Base-by-base conservation (phyloP, 2,888 invertebrate species). In the Drosophila vallismaia region DNA sequence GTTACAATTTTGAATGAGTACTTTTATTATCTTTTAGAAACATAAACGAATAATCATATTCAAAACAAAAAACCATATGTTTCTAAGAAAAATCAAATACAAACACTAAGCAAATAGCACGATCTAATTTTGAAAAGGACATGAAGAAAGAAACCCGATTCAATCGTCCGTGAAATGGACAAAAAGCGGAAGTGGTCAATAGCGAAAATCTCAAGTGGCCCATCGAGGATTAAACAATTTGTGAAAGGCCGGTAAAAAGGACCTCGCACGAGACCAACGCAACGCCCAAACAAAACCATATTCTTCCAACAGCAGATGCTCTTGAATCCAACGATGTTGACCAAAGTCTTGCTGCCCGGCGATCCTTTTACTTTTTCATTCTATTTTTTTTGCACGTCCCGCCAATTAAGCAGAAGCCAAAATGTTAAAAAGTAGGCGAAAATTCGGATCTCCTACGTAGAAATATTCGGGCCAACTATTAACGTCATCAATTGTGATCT, bases 321-420 rank as follows among this genome's bases (percentile, higher is more conserved):
- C 51, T 26, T 45, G 53, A 63, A 72, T 54, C 38, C 45, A 24
- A 24, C 28, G 28, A 28, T 45, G 26, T 36, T 57, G 53, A 56
- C 50, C 48, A 33, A 10, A 24, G 44, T 38, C 38, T 40, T 44
- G 19, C 9, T 14, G 19, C n/a, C n/a, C 40, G 67, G 56, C 58
- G 44, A 12, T 33, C 33, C 33, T 12, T 14, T 36, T 19, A 19
- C 19, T 19, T 38, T 24, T 44, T 31, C 5, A 45, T 54, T 31
- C 26, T 4, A 33, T 44, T 26, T 2, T 36, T 66, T 70, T 68
- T 63, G 72, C 81, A 72, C 59, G 57, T 70, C 80, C 73, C 68
- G 71, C 78, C 85, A 85, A 85, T 87, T 85, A 87, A 77, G 80
- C 87, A 82, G 85, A 87, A 87, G 80, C 79, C 85, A 79, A 86